Base-by-base conservation (phyloP, 2,113 vertebrate species). In the Muntiacus muntjak region DNA sequence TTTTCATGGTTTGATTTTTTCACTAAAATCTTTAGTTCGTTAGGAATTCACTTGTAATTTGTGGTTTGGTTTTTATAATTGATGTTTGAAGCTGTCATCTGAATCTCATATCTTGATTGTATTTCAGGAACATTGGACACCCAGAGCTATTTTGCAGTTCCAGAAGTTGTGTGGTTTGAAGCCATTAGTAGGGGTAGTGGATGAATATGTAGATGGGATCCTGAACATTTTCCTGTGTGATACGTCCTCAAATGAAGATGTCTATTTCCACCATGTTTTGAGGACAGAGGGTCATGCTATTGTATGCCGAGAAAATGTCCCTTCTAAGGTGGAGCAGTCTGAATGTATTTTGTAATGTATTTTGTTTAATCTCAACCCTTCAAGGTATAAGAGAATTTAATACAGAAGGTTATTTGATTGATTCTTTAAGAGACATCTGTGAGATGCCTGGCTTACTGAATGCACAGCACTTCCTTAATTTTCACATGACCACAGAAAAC, bases 181-280 rank as follows among this genome's bases (percentile, higher is more conserved):
- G 97, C 98, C 99, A 0, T 97, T 99, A 26, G 99, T 99, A 93
- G 99, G 99, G 1, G 97, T 99, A 0, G 98, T 99, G 86, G 98
- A 99, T 97, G 98, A 99, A 96, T 99, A 99, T 52, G 98, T 98
- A 14, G 97, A 99, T 6, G 99, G 99, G 19, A 95, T 99, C 90
- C 98, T 99, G 97, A 98, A 99, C 85, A 98, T 99, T 78, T 99
- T 99, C 96, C 98, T 99, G 91, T 99, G 99, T 96, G 99, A 99
- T 98, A 99, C 99, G 0, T 98, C 98, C 93, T 99, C 99, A 2
- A 96, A 99, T 26, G 92, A 99, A 14, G 99, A 99, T 47, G 1
- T 99, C 94, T 99, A 99, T 95, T 97, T 99, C 81, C 99, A 99
- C 98, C 95, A 93, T 2, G 97, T 98, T 50, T 97, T 99, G 91